Conservation (phyloP, 1,140 invertebrate genomes). For the Brachionus asplanchnoidis region DNA sequence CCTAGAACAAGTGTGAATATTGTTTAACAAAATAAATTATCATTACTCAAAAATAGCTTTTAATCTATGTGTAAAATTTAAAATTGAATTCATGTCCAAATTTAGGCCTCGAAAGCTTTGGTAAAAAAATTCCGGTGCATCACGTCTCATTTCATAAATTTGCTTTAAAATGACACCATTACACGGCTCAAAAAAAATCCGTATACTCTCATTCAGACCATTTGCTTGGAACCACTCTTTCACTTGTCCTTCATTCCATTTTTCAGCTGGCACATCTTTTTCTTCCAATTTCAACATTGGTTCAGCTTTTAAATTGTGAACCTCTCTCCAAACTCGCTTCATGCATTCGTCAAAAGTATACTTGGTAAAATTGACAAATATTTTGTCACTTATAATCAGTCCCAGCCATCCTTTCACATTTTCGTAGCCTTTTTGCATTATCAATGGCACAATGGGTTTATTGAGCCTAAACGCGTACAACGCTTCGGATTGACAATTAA, state of each 20-base stretch:
- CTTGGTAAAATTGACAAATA: slow-evolving; percentile 47
- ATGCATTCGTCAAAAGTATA: not conserved
- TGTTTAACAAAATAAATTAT: not conserved
- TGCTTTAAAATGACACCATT: slow-evolving; percentile 8
- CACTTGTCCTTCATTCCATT: not conserved
- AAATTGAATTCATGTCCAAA: not conserved
- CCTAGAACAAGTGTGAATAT: not conserved
- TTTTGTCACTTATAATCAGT: slow-evolving; percentile 48
- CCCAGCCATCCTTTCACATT: slow-evolving; percentile 52
- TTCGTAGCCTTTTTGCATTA: slow-evolving; percentile 48
- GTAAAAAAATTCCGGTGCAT: slow-evolving; percentile 34
- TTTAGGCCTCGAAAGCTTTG: not conserved
- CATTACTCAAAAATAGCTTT: not conserved
- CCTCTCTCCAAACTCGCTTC: not conserved
- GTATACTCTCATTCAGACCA: not conserved
- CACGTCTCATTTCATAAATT: slow-evolving; percentile 29
- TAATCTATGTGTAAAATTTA: not conserved
- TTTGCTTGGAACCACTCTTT: slow-evolving; percentile 35
- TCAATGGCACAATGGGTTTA: slow-evolving; percentile 49
- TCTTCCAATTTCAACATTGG: not conserved
- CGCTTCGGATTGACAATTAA: slow-evolving; percentile 52
- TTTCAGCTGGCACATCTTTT: not conserved
- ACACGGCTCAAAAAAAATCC: not conserved
- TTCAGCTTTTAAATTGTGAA: not conserved
- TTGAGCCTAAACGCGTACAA: slow-evolving; percentile 50